Evolutionary conservation across 2,797 vertebrate species (phyloP).

Genomic region (Cephalopachus bancanus): DNA sequence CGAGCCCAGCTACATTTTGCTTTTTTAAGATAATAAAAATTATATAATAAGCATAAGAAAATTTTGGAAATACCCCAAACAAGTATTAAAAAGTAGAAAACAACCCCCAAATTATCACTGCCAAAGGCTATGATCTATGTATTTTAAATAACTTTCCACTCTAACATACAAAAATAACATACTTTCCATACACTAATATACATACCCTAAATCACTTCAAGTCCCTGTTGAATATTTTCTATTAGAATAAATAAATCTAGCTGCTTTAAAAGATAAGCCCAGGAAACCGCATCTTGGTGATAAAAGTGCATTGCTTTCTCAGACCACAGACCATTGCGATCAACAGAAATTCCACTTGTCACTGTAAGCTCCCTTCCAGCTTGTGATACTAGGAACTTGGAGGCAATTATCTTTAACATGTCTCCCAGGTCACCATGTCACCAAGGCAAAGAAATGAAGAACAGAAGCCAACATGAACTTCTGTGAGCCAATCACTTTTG

Average conservation of each 20-base stretch:
- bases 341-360: neutral
- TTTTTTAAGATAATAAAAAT: neutral
- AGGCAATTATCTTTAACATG: neutral
- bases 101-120: neutral
- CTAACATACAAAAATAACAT: neutral
- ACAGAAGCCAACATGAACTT: accelerated
- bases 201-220: neutral
- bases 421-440: neutral
- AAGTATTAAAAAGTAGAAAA: neutral
- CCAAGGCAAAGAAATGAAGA: neutral
- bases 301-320: neutral
- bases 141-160: neutral
- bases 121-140: neutral
- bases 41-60: slow-evolving; percentile 28
- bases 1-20: neutral
- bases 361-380: neutral
- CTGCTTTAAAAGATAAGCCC: neutral
- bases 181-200: neutral
- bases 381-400: neutral
- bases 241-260: neutral
- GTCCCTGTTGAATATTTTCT: neutral
- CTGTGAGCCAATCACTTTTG: neutral
- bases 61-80: neutral
- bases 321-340: neutral
- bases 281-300: neutral